These are phyloP conservation scores for Drosophila mayri DNA, from an alignment of 1,140 invertebrate genomes.

Conservation along the genomic window DNA sequence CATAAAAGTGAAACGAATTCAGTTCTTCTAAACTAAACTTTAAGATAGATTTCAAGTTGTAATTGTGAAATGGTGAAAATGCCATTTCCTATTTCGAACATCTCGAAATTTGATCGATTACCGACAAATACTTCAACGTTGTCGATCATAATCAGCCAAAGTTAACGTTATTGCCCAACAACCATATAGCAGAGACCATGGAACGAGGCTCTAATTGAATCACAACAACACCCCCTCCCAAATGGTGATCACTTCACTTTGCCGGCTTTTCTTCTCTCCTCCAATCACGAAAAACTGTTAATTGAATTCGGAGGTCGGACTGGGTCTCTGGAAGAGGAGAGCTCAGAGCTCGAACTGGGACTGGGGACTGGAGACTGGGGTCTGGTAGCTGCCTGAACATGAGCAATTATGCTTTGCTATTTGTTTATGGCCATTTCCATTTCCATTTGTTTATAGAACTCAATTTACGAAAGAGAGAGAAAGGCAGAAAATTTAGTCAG, in stretches of 20 bases:
- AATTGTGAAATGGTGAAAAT: too few species aligned
- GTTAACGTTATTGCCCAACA: conserved; percentile 48
- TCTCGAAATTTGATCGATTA: conserved; percentile 55
- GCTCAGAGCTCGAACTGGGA: conserved; percentile 1
- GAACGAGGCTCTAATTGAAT: conserved; percentile 59
- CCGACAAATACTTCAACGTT: conserved; percentile 16
- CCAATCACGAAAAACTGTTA: conserved; percentile 63
- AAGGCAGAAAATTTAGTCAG: conserved; percentile 36
- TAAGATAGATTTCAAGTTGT: too few species aligned
- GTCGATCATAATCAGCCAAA: conserved; percentile 63
- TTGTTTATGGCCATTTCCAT: conserved; percentile 73
- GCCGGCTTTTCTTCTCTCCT: conserved; percentile 3
- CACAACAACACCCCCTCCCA: conserved; percentile 35
- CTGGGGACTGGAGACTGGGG: background rate
- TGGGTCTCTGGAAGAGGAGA: conserved; percentile 9
- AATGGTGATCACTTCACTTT: conserved; percentile 28
- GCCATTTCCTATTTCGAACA: background rate
- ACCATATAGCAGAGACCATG: conserved; percentile 14
- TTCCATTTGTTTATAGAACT: conserved; percentile 75
- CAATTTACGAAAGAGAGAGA: conserved; percentile 43
- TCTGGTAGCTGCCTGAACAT: conserved; percentile 45
- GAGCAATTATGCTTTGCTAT: conserved; percentile 73
- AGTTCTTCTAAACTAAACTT: too few species aligned
- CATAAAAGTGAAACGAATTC: background rate
- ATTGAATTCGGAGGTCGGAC: conserved; percentile 74